Base-by-base conservation (phyloP, 1,140 invertebrate species). In the Odontomachus brunneus region DNA sequence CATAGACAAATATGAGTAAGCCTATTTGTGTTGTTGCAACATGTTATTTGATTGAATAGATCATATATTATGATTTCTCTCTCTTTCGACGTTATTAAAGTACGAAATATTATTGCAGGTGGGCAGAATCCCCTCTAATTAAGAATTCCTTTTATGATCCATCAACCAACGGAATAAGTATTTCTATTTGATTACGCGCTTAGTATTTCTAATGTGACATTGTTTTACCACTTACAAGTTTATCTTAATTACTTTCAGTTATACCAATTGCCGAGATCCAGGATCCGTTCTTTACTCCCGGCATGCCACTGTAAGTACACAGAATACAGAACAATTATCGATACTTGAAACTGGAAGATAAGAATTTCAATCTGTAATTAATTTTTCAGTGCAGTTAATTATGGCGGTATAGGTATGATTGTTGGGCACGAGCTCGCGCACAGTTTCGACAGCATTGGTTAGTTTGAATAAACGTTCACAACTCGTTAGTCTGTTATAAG, bases 181-280 rank as follows among this genome's bases (percentile, higher is more conserved):
- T 11, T 44, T 44, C 38, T 44, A 44, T 44, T 44, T 11, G 3
- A 44, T 44, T 44, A 44, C 29, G 29, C 29, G 38, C 9, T 7
- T 44, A 44, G 38, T 44, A 44, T 44, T 44, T 44, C 9, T 11
- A 95, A 95, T 94, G 51, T 82, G 59, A 19, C 60, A 17, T 67
- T 55, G 22, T 29, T 22, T 14, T 5, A 19, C 24, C 22, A 60
- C 57, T 5, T 15, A 44, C 26, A 24, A 33, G 1, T 71, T 55
- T 38, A 2, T 12, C 14, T 9, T 51, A 26, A 19, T 26, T 24
- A 90, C 90, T 95, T 94, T 88, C 93, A 97, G 96, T 96, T 89
- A 94, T 97, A 49, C 96, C 96, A 82, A 94, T 96, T 90, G 96
- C 96, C 33, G 96, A 97, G 89, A 91, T 97, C 76, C 96, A 96